Percentiles rank a stretch among this genome's conserved stretches.
Evolutionary conservation across 2,113 vertebrate genomes (phyloP).

Genomic region (Zosterops hypoxanthus): DNA sequence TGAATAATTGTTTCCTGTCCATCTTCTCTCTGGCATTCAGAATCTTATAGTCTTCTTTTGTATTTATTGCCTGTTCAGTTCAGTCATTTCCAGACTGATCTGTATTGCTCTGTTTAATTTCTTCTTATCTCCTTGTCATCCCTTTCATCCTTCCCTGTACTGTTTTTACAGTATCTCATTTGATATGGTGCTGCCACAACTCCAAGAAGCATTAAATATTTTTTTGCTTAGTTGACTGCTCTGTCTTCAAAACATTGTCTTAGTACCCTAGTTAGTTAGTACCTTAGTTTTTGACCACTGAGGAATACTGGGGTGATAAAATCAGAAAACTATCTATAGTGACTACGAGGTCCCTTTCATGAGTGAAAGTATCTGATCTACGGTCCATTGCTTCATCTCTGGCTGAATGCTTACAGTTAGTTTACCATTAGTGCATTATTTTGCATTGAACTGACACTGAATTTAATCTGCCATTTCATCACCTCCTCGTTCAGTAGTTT

Average conservation of each 20-base stretch:
- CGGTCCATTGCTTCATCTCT: background rate
- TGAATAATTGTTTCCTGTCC: slow-evolving; percentile 1
- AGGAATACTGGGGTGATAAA: background rate
- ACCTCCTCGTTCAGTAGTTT: background rate
- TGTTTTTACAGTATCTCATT: slow-evolving; percentile 28
- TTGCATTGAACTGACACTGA: background rate
- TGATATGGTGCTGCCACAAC: background rate
- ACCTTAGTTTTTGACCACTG: background rate
- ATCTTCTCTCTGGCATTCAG: slow-evolving; percentile 18
- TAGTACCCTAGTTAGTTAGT: background rate
- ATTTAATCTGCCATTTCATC: background rate
- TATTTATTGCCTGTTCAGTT: slow-evolving; percentile 8
- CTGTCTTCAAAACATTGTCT: background rate
- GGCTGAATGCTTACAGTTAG: background rate
- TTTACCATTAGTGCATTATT: background rate
- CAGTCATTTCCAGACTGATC: slow-evolving; percentile 33
- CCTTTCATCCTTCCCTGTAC: slow-evolving; percentile 41
- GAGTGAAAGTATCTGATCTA: background rate
- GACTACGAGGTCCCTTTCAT: background rate
- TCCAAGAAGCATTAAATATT: background rate
- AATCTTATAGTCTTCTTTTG: slow-evolving; percentile 12
- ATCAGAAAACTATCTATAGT: background rate
- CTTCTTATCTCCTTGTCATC: slow-evolving; percentile 27
- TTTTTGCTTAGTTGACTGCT: background rate
- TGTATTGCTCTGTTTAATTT: slow-evolving; percentile 42